phyloP scores from a whole-genome alignment of 1,140 invertebrate genomes.

The Thaumatotibia leucotreta region DNA sequence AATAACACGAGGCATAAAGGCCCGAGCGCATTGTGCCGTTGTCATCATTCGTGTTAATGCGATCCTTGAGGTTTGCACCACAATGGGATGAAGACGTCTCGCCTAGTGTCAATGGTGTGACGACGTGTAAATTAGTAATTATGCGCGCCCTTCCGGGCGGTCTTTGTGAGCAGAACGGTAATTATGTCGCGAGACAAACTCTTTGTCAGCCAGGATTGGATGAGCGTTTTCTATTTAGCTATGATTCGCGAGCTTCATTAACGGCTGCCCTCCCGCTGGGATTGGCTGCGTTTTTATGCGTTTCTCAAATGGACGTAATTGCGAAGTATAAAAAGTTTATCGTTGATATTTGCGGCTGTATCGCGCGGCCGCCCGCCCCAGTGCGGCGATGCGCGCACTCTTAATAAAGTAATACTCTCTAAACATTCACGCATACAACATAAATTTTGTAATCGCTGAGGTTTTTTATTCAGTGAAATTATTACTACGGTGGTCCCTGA shows the following conservation, averaged over 20 bases:
- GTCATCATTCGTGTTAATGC: conserved; percentile 75
- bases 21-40: conserved; percentile 55
- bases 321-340: conserved; percentile 68
- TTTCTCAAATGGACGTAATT: conserved; percentile 63
- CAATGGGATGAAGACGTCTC: conserved; percentile 66
- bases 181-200: conserved; percentile 43
- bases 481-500: conserved; percentile 62
- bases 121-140: conserved; percentile 71
- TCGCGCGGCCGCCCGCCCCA: conserved; percentile 46
- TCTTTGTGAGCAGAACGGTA: conserved; percentile 50
- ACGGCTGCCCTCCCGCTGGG: conserved; percentile 39
- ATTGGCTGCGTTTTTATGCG: conserved; percentile 52
- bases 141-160: conserved; percentile 57
- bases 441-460: conserved; percentile 63
- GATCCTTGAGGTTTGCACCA: conserved; percentile 71
- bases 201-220: conserved; percentile 35
- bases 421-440: conserved; percentile 71
- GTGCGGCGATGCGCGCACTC: conserved; percentile 39
- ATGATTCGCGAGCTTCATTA: conserved; percentile 50
- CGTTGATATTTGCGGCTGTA: conserved; percentile 49
- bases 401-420: conserved; percentile 75
- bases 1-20: conserved; percentile 59
- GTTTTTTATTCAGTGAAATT: conserved; percentile 67
- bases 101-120: conserved; percentile 64
- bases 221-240: conserved; percentile 26